Conservation (phyloP, 2,888 invertebrate genomes). For the Penaeus monodon region DNA sequence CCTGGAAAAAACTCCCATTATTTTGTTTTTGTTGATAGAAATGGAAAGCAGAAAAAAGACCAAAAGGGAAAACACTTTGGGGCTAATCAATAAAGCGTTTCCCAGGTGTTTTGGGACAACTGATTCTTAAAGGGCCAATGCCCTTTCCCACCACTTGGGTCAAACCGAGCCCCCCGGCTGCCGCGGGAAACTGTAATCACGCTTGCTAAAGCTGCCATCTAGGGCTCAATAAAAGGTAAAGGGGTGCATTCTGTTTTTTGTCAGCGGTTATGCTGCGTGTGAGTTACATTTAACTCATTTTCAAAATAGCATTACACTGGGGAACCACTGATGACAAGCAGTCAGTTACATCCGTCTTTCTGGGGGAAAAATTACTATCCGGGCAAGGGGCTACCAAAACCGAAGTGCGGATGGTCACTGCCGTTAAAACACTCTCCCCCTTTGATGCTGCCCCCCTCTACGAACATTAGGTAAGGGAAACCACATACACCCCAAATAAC, state of each 20-base stretch:
- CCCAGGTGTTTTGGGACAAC: constrained; percentile 47
- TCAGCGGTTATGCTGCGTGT: background rate
- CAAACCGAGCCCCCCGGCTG: constrained; percentile 38
- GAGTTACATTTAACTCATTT: too few species aligned
- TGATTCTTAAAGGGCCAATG: constrained; percentile 37
- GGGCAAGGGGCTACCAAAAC: constrained; percentile 35
- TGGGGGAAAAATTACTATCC: constrained; percentile 49
- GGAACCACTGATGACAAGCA: background rate
- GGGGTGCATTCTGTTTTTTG: background rate
- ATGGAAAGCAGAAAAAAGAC: too few species aligned
- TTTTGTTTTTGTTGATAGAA: too few species aligned
- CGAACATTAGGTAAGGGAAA: constrained; percentile 45
- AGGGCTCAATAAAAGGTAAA: constrained; percentile 41
- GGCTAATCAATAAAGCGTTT: background rate
- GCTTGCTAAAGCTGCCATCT: constrained; percentile 32
- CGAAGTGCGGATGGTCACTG: constrained; percentile 38
- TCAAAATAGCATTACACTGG: background rate
- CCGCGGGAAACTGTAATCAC: constrained; percentile 14
- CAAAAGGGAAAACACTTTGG: background rate
- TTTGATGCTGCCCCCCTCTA: constrained; percentile 24
- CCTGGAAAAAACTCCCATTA: constrained; percentile 33
- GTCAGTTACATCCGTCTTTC: background rate
- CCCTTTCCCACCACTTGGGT: constrained; percentile 18
- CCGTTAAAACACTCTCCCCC: constrained; percentile 22
- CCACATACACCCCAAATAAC: too few species aligned